phyloP scores from a whole-genome alignment of 2,113 vertebrate species.

The Urocitellus parryii region DNA sequence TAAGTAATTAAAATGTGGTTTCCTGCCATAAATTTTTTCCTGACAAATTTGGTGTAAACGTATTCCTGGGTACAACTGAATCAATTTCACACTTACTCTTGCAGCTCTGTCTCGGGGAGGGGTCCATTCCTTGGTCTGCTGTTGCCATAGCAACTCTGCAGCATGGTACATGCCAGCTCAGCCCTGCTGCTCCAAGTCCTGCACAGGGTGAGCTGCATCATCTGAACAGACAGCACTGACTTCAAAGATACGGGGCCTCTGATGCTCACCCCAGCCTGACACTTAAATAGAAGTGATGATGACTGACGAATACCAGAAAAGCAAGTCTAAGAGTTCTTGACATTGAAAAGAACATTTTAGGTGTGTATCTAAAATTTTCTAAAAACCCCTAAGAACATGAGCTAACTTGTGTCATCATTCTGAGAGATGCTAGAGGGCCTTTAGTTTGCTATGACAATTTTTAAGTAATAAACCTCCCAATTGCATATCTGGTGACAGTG shows the following conservation, averaged over 20 bases:
- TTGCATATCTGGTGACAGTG: neutral
- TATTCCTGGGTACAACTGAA: constrained; percentile 91
- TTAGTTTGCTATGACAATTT: neutral
- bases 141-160: constrained; percentile 94
- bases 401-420: neutral
- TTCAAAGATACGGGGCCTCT: constrained; percentile 54
- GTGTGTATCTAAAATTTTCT: neutral
- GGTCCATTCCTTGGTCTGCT: constrained; percentile 95
- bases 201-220: constrained; percentile 48
- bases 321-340: neutral
- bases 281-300: constrained; percentile 34
- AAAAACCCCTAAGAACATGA: neutral
- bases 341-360: neutral
- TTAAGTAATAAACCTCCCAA: neutral
- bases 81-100: constrained; percentile 97
- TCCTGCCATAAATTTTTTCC: constrained; percentile 89
- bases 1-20: constrained; percentile 77
- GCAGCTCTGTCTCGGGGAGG: constrained; percentile 93
- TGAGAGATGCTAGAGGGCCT: neutral
- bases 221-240: constrained; percentile 28
- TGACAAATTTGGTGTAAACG: constrained; percentile 88
- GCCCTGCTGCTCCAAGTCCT: constrained; percentile 84
- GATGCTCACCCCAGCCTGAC: constrained; percentile 19
- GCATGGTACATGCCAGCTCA: constrained; percentile 86
- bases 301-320: neutral